Base-by-base conservation (phyloP, 2,797 vertebrate species). In the Smutsia temminckii region DNA sequence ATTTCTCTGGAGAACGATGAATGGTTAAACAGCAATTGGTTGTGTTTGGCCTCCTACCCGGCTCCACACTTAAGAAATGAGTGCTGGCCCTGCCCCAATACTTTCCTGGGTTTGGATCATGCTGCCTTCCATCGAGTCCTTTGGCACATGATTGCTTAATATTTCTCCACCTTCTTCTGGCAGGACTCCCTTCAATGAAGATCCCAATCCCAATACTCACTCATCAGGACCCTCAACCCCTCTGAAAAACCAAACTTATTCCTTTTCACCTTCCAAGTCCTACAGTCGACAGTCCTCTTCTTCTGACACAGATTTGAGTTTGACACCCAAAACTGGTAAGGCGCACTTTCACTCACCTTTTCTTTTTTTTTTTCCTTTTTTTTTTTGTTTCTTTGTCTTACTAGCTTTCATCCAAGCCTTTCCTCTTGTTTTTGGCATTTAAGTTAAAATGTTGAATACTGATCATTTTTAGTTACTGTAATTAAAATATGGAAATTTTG, bases 101-200 rank as follows among this genome's bases (percentile, higher is more conserved):
- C 95, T 96, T 96, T 97, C 98, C 98, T 98, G 97, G 96, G 97
- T 98, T 97, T 96, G 98, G 98, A 98, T 98, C 98, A 98, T 98
- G 98, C 98, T 98, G 97, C 97, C 98, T 92, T 98, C 98, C 88
- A 96, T 97, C 97, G 93, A 95, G 97, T 98, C 98, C 97, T 98
- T 97, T 97, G 98, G 98, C 98, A 98, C 98, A 98, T 98, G 98
- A 98, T 98, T 98, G 98, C 98, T 99, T 98, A 99, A 99, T 98
- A 97, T 99, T 98, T 99, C 98, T 99, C 99, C 98, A 98, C 98
- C 99, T 99, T 99, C 99, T 99, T 99, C 99, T 99, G 99, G 99
- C 99, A 99, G 99, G 99, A 99, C 98, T 98, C 99, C 99, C 98
- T 99, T 99, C 99, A 99, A 98, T 99, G 99, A 99, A 99, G 99